Percentiles rank a stretch among this genome's conserved stretches.
phyloP scores from a whole-genome alignment of 2,797 vertebrate species.

The Selene dorsalis region DNA sequence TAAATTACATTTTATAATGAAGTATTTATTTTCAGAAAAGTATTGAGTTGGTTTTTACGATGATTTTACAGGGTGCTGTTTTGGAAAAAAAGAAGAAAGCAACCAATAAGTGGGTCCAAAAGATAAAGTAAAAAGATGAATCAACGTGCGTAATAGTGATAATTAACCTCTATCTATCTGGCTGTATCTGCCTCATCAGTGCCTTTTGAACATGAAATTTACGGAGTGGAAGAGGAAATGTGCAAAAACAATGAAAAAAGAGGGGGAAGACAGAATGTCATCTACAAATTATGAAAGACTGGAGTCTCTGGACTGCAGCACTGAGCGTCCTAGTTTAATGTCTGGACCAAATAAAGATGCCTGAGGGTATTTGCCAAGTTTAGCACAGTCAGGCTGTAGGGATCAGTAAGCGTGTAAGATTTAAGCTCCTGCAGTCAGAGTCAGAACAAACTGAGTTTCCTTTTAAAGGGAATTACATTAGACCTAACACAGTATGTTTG shows the following conservation, averaged over 20 bases:
- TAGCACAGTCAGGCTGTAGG: background rate
- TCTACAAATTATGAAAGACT: background rate
- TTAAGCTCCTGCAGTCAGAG: background rate
- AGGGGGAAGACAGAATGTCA: background rate
- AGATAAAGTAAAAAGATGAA: background rate
- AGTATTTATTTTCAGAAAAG: too few species aligned
- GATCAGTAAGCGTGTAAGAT: constrained; percentile 11
- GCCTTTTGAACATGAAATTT: background rate
- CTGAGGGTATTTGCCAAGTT: background rate
- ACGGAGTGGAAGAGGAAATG: background rate
- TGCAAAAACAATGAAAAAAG: background rate
- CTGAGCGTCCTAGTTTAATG: background rate
- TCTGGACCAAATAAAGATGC: background rate
- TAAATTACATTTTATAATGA: too few species aligned
- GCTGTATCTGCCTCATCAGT: background rate
- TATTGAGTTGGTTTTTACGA: too few species aligned
- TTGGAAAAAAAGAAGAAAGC: background rate
- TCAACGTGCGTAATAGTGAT: background rate
- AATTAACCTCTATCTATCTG: background rate
- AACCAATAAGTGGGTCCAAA: background rate
- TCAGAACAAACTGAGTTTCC: background rate
- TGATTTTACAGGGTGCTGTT: background rate
- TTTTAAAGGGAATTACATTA: background rate
- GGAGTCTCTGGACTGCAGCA: background rate
- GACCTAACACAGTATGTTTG: background rate